Conservation (phyloP, 2,888 invertebrate genomes). For the Drymonia ruficornis region DNA sequence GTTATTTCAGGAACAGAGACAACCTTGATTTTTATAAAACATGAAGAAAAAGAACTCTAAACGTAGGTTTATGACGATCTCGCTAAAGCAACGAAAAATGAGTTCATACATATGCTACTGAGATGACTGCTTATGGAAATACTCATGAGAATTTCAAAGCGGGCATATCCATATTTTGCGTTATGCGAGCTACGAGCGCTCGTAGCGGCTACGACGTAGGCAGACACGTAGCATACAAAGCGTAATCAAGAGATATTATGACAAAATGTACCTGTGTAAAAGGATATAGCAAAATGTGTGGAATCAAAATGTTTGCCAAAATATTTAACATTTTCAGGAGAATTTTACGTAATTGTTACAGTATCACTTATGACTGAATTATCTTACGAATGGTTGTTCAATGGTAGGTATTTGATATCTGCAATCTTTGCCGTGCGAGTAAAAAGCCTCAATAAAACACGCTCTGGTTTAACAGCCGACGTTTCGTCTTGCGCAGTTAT, state of each 20-base stretch:
- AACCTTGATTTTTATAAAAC: constrained; percentile 5
- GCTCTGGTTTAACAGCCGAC: constrained; percentile 24
- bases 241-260: background rate
- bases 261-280: background rate
- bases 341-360: too few species aligned
- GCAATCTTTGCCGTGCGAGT: constrained; percentile 39
- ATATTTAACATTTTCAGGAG: too few species aligned
- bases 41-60: constrained; percentile 8
- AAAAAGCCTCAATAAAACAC: constrained; percentile 29
- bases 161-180: constrained; percentile 20
- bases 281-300: too few species aligned
- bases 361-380: constrained; percentile 5
- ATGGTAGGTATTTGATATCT: constrained; percentile 22
- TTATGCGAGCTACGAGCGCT: constrained; percentile 29
- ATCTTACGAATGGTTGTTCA: constrained; percentile 22
- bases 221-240: constrained; percentile 30
- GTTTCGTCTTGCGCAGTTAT: background rate
- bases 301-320: too few species aligned
- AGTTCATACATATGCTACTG: background rate
- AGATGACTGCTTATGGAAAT: background rate
- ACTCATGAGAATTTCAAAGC: constrained; percentile 24
- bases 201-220: constrained; percentile 45
- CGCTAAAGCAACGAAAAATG: background rate
- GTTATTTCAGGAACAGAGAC: background rate
- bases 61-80: constrained; percentile 8